Base-by-base conservation (phyloP, 2,888 invertebrate genomes). In the Itoplectis maculator region DNA sequence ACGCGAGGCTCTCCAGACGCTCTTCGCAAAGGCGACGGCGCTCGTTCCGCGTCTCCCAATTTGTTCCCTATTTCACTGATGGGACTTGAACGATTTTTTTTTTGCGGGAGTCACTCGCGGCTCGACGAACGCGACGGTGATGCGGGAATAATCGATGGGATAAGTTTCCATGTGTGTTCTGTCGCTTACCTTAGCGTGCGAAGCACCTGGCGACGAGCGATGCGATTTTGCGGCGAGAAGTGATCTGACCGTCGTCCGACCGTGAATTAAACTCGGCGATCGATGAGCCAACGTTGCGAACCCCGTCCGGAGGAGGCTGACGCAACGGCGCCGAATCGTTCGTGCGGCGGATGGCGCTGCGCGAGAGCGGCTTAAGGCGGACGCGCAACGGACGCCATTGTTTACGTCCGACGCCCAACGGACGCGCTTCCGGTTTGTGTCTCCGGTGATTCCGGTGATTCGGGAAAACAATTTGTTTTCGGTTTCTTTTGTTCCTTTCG, bases 231-330 rank as follows among this genome's bases (percentile, higher is more conserved):
- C 69, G 81, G 29, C 29, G 81, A 73, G 73, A n/a, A 80, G 85
- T 81, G 83, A 82, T 85, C 84, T 85, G 86, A 82, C 86, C 80
- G 85, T 81, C 51, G 88, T 78, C 82, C 83, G 85, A 85, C 87
- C 82, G 86, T 84, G 88, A 90, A 89, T 87, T n/a, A 89, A 82
- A 84, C 69, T 79, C 69, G 56, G 42, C 84, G 86, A 88, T 89
- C 89, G 85, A 89, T 87, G 84, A 42, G 65, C 61, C 56, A 78
- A 72, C 42, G 79, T 59, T 70, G 54, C 75, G 76, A 80, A 79
- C 74, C 47, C 47, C 15, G 35, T 68, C 29, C 47, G 18, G 85
- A 86, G 85, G 86, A 83, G 83, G 85, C 87, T 90, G 89, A 90
- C 61, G 90, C 86, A 90, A 90, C 68, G 69, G 68, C 81, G 59